Percentiles rank a stretch among this genome's conserved stretches.
These are phyloP conservation scores for Malurus cyaneus DNA, from an alignment of 2,113 vertebrate genomes.

Conservation along the genomic window DNA sequence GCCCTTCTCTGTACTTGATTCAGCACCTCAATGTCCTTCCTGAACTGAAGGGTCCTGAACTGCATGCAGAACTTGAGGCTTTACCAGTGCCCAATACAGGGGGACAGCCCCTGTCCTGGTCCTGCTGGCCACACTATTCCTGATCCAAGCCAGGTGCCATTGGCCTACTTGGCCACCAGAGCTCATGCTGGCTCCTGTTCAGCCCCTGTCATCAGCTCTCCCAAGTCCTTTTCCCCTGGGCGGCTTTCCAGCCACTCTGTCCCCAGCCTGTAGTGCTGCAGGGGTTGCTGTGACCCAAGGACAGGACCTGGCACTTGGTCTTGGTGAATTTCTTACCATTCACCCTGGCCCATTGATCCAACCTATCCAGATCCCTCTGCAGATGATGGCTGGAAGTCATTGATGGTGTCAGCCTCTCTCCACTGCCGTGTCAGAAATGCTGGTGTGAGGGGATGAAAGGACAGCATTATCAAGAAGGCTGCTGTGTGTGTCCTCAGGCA, in stretches of 20 bases:
- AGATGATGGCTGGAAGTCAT: not conserved
- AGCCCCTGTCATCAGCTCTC: not conserved
- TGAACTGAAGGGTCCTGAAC: not conserved
- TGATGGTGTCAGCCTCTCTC: not conserved
- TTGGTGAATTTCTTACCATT: not conserved
- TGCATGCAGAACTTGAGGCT: not conserved
- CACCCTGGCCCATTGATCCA: not conserved
- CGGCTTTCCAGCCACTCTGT: not conserved
- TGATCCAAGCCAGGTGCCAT: not conserved
- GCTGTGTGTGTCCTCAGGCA: not conserved
- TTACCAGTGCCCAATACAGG: not conserved
- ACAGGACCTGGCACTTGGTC: fast-evolving
- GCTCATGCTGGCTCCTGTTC: not conserved
- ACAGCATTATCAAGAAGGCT: not conserved
- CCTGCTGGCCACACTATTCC: fast-evolving
- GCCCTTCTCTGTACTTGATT: not conserved
- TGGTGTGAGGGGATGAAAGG: not conserved
- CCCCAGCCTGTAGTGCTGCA: too few relatives aligned
- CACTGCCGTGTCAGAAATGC: not conserved
- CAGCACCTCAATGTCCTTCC: not conserved
- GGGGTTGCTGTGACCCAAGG: not conserved
- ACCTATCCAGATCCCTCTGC: not conserved
- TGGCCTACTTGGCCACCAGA: not conserved
- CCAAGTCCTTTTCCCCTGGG: not conserved
- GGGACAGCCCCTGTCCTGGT: not conserved